These are phyloP conservation scores for Gymnogyps californianus DNA, from an alignment of 2,113 vertebrate species.

Conservation along the genomic window DNA sequence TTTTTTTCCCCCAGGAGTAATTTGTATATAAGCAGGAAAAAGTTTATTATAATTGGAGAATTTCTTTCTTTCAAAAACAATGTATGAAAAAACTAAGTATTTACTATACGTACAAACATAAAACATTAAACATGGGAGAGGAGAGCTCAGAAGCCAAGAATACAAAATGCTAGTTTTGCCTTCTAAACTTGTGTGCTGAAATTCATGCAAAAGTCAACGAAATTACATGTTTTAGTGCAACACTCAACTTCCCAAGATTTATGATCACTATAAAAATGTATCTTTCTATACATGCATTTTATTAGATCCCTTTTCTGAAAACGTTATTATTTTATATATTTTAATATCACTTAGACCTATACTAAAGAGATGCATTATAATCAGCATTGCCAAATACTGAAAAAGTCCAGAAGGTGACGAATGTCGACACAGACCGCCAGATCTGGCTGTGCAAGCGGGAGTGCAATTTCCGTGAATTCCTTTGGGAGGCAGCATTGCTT, in stretches of 20 bases:
- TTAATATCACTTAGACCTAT: neutral
- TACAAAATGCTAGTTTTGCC: neutral
- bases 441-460: neutral
- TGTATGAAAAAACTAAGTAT: neutral
- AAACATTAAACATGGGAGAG: neutral
- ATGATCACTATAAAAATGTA: neutral
- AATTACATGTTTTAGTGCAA: neutral
- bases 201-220: neutral
- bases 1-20: accelerated
- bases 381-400: neutral
- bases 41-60: neutral
- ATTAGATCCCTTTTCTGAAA: neutral
- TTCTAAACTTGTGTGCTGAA: neutral
- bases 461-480: constrained; percentile 16
- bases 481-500: constrained; percentile 67
- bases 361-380: neutral
- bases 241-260: neutral
- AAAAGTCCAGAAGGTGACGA: accelerated
- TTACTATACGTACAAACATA: neutral
- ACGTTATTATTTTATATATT: neutral
- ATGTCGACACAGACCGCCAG: accelerated
- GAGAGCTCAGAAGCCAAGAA: neutral
- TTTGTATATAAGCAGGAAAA: neutral
- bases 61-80: neutral
- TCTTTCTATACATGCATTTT: neutral